Evolutionary conservation across 2,797 vertebrate genomes (phyloP).

Genomic region (Malacoctenus gilli): DNA sequence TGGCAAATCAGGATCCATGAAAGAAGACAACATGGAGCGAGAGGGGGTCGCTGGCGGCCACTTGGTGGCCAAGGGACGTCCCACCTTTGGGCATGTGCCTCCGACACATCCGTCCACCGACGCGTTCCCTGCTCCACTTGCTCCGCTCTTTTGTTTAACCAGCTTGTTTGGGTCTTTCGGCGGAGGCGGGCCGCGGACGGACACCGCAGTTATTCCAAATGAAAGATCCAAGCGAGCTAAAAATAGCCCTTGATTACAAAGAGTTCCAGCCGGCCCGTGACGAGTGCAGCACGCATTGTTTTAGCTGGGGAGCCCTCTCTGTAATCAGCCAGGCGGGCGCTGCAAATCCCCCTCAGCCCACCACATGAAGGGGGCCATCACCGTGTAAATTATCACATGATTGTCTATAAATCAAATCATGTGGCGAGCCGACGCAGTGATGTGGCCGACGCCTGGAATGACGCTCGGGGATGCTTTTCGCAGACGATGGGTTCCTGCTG

Average conservation of each 20-base stretch:
- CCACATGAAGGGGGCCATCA: slow-evolving; percentile 63
- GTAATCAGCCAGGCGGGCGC: slow-evolving; percentile 73
- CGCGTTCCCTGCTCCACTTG: too few species aligned
- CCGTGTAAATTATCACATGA: slow-evolving; percentile 57
- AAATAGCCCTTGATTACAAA: slow-evolving; percentile 64
- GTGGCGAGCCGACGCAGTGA: slow-evolving; percentile 52
- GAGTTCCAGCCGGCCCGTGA: slow-evolving; percentile 36
- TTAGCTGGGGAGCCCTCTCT: slow-evolving; percentile 53
- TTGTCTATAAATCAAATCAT: slow-evolving; percentile 69
- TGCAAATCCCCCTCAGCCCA: slow-evolving; percentile 38
- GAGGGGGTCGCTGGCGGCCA: too few species aligned
- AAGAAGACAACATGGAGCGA: too few species aligned
- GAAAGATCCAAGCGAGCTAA: slow-evolving; percentile 55
- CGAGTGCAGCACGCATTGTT: too few species aligned
- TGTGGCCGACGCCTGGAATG: slow-evolving; percentile 39
- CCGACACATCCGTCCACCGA: too few species aligned
- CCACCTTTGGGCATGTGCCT: too few species aligned
- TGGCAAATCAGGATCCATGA: too few species aligned
- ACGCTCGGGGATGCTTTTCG: too few species aligned
- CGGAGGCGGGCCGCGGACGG: slow-evolving; percentile 46
- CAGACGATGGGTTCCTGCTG: too few species aligned
- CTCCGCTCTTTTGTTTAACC: too few species aligned
- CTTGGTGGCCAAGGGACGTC: too few species aligned
- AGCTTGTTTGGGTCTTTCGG: too few species aligned
- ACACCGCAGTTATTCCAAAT: slow-evolving; percentile 54